Conservation (phyloP, 2,113 vertebrate genomes). For the Anhinga rufa region DNA sequence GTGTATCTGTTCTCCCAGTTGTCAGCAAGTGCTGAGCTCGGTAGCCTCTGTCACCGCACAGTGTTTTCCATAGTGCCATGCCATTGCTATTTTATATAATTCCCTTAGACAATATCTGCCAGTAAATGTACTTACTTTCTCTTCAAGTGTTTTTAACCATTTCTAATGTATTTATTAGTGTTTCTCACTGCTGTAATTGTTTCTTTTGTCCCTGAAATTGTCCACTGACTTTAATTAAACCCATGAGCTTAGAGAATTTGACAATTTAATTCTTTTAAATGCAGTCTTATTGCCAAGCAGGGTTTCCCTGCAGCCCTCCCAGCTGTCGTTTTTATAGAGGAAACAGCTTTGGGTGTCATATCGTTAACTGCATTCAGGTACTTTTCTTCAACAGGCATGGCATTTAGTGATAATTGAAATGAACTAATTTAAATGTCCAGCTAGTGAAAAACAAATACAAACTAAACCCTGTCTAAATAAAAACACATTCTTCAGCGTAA, state of each 20-base stretch:
- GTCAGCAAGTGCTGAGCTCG: background rate
- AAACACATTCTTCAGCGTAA: background rate
- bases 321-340: constrained; percentile 5
- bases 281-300: constrained; percentile 2
- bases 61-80: background rate
- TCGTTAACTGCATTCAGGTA: background rate
- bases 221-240: constrained; percentile 13
- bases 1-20: background rate
- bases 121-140: background rate
- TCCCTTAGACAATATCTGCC: background rate
- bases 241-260: background rate
- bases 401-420: constrained; percentile 11
- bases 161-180: background rate
- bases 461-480: background rate
- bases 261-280: constrained; percentile 38
- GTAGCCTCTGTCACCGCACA: background rate
- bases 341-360: background rate
- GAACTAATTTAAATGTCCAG: constrained; percentile 9
- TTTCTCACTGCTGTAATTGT: background rate
- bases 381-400: background rate
- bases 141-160: background rate
- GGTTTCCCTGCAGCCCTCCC: constrained; percentile 6
- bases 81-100: background rate
- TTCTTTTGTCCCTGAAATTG: constrained; percentile 14
- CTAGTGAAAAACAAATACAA: background rate